phyloP scores from a whole-genome alignment of 2,797 vertebrate species.

The Taeniopygia guttata region DNA sequence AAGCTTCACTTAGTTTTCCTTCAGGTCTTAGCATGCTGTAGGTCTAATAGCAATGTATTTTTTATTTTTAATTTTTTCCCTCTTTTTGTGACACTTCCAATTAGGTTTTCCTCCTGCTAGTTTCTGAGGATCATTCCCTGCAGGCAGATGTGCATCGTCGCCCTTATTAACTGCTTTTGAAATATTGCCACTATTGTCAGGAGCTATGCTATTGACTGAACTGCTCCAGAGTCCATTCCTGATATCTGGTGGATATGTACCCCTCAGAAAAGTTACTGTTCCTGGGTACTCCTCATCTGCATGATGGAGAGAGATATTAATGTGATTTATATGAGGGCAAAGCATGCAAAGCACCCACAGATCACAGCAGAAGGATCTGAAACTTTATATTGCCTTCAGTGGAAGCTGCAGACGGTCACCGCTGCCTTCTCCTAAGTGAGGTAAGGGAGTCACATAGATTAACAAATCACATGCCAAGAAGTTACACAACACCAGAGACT shows the following conservation, averaged over 20 bases:
- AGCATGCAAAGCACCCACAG: neutral
- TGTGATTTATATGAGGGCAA: neutral
- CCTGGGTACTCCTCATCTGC: neutral
- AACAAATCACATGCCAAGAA: neutral
- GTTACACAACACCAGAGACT: neutral
- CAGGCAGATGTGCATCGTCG: neutral
- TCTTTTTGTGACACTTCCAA: slow-evolving; percentile 36
- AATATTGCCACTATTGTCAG: slow-evolving; percentile 23
- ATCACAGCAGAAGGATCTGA: neutral
- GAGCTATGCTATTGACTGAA: neutral
- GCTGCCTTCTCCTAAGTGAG: neutral
- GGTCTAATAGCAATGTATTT: neutral
- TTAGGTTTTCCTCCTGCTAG: slow-evolving; percentile 22
- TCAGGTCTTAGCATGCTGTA: neutral
- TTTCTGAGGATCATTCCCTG: slow-evolving; percentile 38
- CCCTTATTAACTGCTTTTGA: slow-evolving; percentile 32
- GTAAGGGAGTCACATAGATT: neutral
- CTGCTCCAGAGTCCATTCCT: neutral
- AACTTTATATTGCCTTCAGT: neutral
- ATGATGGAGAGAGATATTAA: neutral
- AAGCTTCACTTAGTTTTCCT: neutral
- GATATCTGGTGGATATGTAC: neutral
- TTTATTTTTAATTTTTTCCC: neutral
- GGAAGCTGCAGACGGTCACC: neutral
- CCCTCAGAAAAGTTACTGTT: neutral